These are phyloP conservation scores for Moxostoma hubbsi DNA, from an alignment of 2,797 vertebrate genomes.

Conservation along the genomic window DNA sequence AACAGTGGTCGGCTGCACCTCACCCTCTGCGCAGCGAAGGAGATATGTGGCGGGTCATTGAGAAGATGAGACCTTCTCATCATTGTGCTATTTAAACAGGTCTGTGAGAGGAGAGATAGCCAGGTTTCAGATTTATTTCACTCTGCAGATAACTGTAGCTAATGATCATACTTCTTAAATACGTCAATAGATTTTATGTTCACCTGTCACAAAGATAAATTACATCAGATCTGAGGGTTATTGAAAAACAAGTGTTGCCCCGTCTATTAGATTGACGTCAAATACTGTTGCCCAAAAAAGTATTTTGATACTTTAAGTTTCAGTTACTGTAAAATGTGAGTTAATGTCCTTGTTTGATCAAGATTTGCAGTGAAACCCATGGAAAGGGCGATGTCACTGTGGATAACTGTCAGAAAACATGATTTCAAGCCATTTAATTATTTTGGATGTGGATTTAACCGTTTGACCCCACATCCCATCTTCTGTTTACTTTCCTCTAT, in stretches of 20 bases:
- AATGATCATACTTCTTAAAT: conserved; percentile 59
- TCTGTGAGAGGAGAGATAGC: conserved; percentile 63
- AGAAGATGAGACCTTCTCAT: conserved; percentile 51
- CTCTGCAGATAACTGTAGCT: conserved; percentile 47
- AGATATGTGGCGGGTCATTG: conserved; percentile 51
- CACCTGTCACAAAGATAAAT: background rate
- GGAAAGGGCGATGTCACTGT: conserved; percentile 22
- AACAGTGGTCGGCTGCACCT: conserved; percentile 42
- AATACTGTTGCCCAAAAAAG: no score
- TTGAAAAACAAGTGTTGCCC: background rate
- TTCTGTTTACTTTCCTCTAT: conserved; percentile 46
- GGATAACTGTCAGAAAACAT: conserved; percentile 32
- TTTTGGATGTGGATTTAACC: conserved; percentile 55
- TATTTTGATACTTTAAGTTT: no score
- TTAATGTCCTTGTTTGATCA: conserved; percentile 13
- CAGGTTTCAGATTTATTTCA: conserved; percentile 45
- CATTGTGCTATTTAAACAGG: conserved; percentile 58
- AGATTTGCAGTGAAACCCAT: conserved; percentile 31
- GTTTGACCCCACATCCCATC: conserved; percentile 31
- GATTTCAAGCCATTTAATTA: conserved; percentile 52
- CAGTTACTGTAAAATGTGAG: background rate
- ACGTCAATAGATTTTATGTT: conserved; percentile 7
- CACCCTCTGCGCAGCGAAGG: conserved; percentile 28
- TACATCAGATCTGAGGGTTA: background rate
- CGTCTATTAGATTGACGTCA: no score